Conservation (phyloP, 1,140 invertebrate genomes). For the Arctopsyche grandis region DNA sequence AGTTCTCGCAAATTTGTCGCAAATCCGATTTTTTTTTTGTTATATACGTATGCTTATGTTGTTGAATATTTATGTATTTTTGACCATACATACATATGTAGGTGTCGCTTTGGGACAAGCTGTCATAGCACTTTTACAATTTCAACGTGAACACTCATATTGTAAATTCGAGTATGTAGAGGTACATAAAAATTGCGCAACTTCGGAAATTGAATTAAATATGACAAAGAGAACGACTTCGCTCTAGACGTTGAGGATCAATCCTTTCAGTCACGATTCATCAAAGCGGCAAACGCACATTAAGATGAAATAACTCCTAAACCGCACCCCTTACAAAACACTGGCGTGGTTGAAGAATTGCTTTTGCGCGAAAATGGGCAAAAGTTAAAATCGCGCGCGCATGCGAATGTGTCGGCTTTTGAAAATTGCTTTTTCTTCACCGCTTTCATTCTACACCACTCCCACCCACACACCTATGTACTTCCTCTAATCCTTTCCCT, state of each 20-base stretch:
- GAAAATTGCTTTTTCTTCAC: neutral
- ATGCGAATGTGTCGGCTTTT: neutral
- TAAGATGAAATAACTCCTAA: neutral
- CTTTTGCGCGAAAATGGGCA: neutral
- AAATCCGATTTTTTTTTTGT: too few species aligned
- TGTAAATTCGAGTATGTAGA: too few species aligned
- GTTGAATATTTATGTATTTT: too few species aligned
- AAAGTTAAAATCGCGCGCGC: neutral
- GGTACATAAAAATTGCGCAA: too few species aligned
- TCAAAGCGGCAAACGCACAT: neutral
- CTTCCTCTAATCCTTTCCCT: conserved; percentile 2
- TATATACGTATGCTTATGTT: too few species aligned
- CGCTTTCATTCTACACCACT: neutral
- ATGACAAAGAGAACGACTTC: neutral
- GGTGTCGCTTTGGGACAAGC: too few species aligned
- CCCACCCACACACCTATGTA: neutral
- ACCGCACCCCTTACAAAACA: too few species aligned
- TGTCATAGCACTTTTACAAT: too few species aligned
- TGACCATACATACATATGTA: too few species aligned
- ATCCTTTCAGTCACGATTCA: neutral
- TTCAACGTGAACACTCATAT: too few species aligned
- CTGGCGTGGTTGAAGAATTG: neutral
- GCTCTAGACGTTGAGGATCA: neutral
- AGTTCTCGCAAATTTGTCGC: too few species aligned
- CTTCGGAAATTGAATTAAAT: too few species aligned